Base-by-base conservation (phyloP, 1,140 invertebrate genomes). In the Diorhabda carinulata region DNA sequence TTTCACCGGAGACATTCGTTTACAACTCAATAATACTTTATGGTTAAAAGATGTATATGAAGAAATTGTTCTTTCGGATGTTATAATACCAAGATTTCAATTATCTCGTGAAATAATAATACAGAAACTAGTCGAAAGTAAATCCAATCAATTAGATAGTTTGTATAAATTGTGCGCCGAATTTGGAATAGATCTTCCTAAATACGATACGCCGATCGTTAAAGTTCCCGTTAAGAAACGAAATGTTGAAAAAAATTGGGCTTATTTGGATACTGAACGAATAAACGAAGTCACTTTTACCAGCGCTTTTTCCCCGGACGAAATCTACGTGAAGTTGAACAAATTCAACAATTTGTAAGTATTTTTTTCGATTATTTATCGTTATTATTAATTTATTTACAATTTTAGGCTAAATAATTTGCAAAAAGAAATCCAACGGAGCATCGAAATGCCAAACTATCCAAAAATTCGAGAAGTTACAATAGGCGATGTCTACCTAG, bases 301-400 rank as follows among this genome's bases (percentile, higher is more conserved):
- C n/a, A 64, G 57, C 44, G 75, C 71, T 41, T 47, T 67, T 25
- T 65, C 61, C n/a, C 77, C 76, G 40, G 64, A 64, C 5, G 73
- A 77, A 52, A 75, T 78, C 66, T 78, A 76, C 45, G 75, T 78
- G 4, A 69, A 71, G 47, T 68, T 74, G 40, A 63, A 66, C n/a
- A 78, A 77, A 70, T 78, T 72, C 65, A 57, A 67, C 9, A 44
- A 69, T 43, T 56, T 72, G 77, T 78, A 72, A 77, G 77, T 74
- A 69, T 65, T 56, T 52, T 52, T 8, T 3, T 8, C 4, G 6
- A 52, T 2, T 9, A 52, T 52, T 52, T 8, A 52, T 8, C 47
- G n/a, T 52, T 4, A n/a, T 52, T 52, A 8, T 3, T 3, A 52
- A 52, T 52, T 52, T 8, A 8, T 52, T 4, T 52, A 52, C 62